These are phyloP conservation scores for Sorex fumeus DNA, from an alignment of 2,113 vertebrate genomes.

Conservation along the genomic window DNA sequence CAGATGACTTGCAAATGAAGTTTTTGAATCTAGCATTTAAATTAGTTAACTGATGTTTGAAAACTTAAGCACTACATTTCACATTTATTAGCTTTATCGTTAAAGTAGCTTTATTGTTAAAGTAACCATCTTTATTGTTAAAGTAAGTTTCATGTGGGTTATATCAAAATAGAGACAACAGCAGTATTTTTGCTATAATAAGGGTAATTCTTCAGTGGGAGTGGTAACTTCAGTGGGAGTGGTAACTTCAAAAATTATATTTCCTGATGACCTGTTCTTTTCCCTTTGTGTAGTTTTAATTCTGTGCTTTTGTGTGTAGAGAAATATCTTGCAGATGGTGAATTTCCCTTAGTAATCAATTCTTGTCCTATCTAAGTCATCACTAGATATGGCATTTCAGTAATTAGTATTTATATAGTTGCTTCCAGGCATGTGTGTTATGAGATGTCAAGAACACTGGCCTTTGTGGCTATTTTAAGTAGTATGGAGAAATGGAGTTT, in stretches of 20 bases:
- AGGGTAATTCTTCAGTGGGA: neutral
- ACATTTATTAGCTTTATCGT: neutral
- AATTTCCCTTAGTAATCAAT: slow-evolving; percentile 63
- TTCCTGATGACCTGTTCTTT: slow-evolving; percentile 48
- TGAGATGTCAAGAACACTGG: slow-evolving; percentile 42
- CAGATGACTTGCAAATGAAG: neutral
- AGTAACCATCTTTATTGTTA: neutral
- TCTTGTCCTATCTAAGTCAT: slow-evolving; percentile 66
- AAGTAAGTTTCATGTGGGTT: slow-evolving; percentile 1
- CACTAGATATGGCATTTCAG: slow-evolving; percentile 27
- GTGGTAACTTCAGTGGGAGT: neutral
- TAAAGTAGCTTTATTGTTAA: neutral
- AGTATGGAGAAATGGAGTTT: neutral
- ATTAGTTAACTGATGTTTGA: neutral
- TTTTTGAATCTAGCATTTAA: neutral
- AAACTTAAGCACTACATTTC: slow-evolving; percentile 21
- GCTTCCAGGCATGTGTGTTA: slow-evolving; percentile 59
- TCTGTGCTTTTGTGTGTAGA: slow-evolving; percentile 65
- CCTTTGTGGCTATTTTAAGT: neutral
- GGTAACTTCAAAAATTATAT: slow-evolving; percentile 29
- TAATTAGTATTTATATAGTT: slow-evolving; percentile 8
- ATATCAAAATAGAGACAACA: slow-evolving; percentile 18
- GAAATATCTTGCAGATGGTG: slow-evolving; percentile 58
- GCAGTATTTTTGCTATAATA: slow-evolving; percentile 47
- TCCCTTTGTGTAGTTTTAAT: slow-evolving; percentile 52